phyloP scores from a whole-genome alignment of 1,140 invertebrate genomes.

The Euwallacea similis region DNA sequence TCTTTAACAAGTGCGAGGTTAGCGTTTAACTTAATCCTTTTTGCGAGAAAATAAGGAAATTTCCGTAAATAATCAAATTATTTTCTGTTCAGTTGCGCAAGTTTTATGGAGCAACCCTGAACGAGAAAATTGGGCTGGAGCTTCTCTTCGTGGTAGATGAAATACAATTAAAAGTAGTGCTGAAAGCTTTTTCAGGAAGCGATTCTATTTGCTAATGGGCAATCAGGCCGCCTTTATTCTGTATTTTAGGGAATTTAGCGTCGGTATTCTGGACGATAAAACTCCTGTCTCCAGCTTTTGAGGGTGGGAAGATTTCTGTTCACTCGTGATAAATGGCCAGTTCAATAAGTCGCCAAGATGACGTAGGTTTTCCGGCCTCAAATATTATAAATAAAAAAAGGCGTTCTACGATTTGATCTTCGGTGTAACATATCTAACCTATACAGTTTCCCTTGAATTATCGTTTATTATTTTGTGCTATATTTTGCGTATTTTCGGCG shows the following conservation, averaged over 20 bases:
- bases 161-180: slow-evolving; percentile 2
- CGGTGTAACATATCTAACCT: no score
- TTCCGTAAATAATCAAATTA: neutral
- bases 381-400: no score
- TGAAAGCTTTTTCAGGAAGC: slow-evolving; percentile 4
- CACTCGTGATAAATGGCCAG: no score
- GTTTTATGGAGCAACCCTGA: neutral
- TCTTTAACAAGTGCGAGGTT: slow-evolving; percentile 17
- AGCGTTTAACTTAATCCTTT: slow-evolving; percentile 6
- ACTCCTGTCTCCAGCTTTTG: neutral
- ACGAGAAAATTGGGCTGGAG: neutral
- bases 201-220: slow-evolving; percentile 10
- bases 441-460: no score
- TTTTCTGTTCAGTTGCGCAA: neutral
- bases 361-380: no score
- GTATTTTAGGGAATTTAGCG: slow-evolving; percentile 4
- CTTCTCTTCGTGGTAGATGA: neutral
- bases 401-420: no score
- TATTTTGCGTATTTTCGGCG: no score
- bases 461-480: no score
- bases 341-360: no score
- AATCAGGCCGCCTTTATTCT: slow-evolving; percentile 1
- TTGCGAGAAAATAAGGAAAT: slow-evolving; percentile 18
- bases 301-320: no score
- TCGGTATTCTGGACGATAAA: slow-evolving; percentile 4